Percentiles rank a stretch among this genome's conserved stretches.
Conservation (phyloP, 2,797 vertebrate species). For the Diceros bicornis region DNA sequence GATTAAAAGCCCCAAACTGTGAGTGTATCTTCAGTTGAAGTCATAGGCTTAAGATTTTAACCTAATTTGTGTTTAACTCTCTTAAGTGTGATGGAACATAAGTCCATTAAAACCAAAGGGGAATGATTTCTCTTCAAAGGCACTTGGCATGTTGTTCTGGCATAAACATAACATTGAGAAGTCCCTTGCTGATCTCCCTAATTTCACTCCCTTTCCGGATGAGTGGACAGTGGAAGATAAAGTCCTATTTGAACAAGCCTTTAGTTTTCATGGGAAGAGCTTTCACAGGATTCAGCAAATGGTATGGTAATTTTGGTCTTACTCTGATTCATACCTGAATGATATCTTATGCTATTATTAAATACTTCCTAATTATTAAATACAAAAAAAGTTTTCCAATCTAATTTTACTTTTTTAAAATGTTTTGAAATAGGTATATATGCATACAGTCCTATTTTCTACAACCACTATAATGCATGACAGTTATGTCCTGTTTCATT, state of each 20-base stretch:
- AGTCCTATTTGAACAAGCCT: conserved; percentile 98
- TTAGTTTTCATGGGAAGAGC: conserved; percentile 99
- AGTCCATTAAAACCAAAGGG: conserved; percentile 84
- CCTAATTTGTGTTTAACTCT: conserved; percentile 75
- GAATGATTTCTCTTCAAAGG: conserved; percentile 91
- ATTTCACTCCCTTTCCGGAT: conserved; percentile 99
- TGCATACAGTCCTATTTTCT: conserved; percentile 2
- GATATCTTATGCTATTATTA: conserved; percentile 60
- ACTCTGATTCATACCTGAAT: conserved; percentile 49
- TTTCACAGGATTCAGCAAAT: conserved; percentile 99
- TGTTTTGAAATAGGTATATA: conserved; percentile 1
- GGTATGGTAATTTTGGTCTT: conserved; percentile 90
- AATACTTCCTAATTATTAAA: neutral
- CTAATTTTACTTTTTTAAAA: conserved; percentile 44
- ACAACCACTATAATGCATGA: neutral
- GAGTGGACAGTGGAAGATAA: conserved; percentile 99
- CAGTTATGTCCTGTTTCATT: neutral
- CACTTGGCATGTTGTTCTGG: conserved; percentile 99
- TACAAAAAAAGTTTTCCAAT: neutral
- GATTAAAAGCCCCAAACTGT: conserved; percentile 48
- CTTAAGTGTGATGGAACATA: conserved; percentile 68
- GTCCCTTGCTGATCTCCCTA: conserved; percentile 97
- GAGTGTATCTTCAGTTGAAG: conserved; percentile 63
- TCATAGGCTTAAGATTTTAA: conserved; percentile 68
- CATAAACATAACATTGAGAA: conserved; percentile 99